Percentiles rank a stretch among this genome's conserved stretches.
These are phyloP conservation scores for Eulithis testata DNA, from an alignment of 2,888 invertebrate genomes.

Conservation along the genomic window DNA sequence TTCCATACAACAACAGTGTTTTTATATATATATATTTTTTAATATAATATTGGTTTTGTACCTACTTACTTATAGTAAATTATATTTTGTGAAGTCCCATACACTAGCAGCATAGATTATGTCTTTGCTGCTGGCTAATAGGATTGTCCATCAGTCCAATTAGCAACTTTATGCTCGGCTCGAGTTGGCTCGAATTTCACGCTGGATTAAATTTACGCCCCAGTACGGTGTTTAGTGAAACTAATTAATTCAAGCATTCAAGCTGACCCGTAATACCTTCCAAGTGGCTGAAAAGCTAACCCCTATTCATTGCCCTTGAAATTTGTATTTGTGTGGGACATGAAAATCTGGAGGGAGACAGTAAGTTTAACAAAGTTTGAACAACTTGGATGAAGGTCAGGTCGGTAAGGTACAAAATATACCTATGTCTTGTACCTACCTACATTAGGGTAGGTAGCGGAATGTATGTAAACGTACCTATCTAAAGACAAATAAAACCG, in stretches of 20 bases:
- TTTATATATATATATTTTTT: no score
- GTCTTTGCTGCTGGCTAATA: conserved; percentile 12
- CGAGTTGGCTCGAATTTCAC: conserved; percentile 31
- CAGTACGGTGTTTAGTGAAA: conserved; percentile 55
- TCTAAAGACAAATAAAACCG: no score
- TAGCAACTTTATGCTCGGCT: conserved; percentile 22
- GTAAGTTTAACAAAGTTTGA: not conserved
- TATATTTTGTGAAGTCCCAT: not conserved
- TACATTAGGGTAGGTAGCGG: no score
- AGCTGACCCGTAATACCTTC: conserved; percentile 58
- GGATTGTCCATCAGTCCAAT: conserved; percentile 26
- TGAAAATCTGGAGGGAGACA: not conserved
- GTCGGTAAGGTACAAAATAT: no score
- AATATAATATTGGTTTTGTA: no score
- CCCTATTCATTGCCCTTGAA: conserved; percentile 41
- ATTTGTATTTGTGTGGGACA: conserved; percentile 10
- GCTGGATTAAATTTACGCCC: conserved; percentile 34
- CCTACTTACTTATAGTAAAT: no score
- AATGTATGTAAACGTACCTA: no score
- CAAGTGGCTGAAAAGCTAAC: conserved; percentile 47
- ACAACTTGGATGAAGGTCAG: no score
- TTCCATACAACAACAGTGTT: no score
- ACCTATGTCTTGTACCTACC: no score
- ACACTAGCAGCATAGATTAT: conserved; percentile 11
- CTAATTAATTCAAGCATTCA: conserved; percentile 56